A percentile compares a stretch with the other conserved stretches of the same genome.
phyloP scores from a whole-genome alignment of 2,113 vertebrate species.

The Scortum barcoo region DNA sequence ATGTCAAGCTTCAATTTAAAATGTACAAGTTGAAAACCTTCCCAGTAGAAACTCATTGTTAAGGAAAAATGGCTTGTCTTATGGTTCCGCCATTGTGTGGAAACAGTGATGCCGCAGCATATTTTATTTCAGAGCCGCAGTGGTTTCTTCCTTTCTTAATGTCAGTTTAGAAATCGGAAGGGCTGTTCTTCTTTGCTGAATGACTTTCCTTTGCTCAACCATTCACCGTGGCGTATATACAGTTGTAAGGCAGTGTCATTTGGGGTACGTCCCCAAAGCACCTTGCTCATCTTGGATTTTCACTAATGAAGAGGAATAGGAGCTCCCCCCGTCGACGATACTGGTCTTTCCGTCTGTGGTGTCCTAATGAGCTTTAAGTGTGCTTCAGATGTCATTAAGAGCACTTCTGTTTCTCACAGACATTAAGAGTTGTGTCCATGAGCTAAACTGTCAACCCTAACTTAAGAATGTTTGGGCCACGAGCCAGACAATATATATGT shows the following conservation, averaged over 20 bases:
- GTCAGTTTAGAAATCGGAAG: neutral
- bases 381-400: slow-evolving; percentile 16
- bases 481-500: slow-evolving; percentile 27
- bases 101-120: neutral
- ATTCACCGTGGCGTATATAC: neutral
- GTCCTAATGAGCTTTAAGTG: neutral
- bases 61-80: slow-evolving; percentile 10
- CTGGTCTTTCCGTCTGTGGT: neutral
- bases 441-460: slow-evolving; percentile 26
- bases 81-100: slow-evolving; percentile 17
- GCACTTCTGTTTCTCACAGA: slow-evolving; percentile 22
- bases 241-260: neutral
- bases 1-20: neutral
- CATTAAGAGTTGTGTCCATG: slow-evolving; percentile 24
- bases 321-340: neutral
- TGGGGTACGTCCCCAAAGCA: neutral
- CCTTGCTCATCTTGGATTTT: slow-evolving; percentile 18
- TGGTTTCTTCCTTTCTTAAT: neutral
- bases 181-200: slow-evolving; percentile 1
- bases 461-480: slow-evolving; percentile 28
- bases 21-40: neutral
- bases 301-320: neutral
- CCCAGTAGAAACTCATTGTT: neutral
- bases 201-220: neutral
- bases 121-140: neutral